Evolutionary conservation across 53 echinoderm and acorn worm species (phyloP).

Genomic region (Pentamera pediparva): DNA sequence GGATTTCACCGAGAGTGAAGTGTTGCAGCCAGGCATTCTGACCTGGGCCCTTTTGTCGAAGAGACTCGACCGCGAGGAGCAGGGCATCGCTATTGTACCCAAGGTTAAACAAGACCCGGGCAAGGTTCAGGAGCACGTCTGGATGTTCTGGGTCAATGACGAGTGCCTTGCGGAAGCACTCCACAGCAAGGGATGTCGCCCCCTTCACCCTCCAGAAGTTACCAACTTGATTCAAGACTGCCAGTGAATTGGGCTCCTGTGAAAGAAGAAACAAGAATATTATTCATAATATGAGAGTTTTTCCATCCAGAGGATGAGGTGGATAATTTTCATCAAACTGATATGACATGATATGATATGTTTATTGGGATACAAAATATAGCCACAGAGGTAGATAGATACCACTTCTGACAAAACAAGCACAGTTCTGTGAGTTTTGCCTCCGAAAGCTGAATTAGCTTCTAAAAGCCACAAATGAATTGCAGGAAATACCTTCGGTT

Average conservation of each 20-base stretch:
- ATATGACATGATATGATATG: no score
- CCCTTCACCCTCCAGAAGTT: slow-evolving; percentile 97
- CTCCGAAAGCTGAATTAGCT: no score
- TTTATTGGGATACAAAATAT: no score
- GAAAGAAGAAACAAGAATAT: background rate
- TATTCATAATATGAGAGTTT: no score
- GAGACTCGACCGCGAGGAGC: slow-evolving; percentile 68
- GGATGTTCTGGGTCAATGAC: slow-evolving; percentile 76
- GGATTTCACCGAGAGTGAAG: slow-evolving; percentile 89
- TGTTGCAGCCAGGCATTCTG: slow-evolving; percentile 97
- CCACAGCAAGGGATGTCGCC: slow-evolving; percentile 79
- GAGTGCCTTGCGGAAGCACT: slow-evolving; percentile 93
- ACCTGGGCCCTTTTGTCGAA: slow-evolving; percentile 68
- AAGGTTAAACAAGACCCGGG: slow-evolving; percentile 87
- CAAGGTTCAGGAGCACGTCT: slow-evolving; percentile 89
- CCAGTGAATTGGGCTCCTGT: slow-evolving; percentile 78
- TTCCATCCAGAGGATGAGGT: no score
- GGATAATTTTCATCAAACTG: no score
- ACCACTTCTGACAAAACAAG: no score
- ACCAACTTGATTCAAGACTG: slow-evolving; percentile 95
- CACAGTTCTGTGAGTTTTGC: no score
- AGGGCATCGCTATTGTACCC: slow-evolving; percentile 75
- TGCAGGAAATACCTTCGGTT: no score
- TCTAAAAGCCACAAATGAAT: no score
- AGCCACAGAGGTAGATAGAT: no score